Conservation (phyloP, 2,797 vertebrate species). For the Mormyrus proboscirostris region DNA sequence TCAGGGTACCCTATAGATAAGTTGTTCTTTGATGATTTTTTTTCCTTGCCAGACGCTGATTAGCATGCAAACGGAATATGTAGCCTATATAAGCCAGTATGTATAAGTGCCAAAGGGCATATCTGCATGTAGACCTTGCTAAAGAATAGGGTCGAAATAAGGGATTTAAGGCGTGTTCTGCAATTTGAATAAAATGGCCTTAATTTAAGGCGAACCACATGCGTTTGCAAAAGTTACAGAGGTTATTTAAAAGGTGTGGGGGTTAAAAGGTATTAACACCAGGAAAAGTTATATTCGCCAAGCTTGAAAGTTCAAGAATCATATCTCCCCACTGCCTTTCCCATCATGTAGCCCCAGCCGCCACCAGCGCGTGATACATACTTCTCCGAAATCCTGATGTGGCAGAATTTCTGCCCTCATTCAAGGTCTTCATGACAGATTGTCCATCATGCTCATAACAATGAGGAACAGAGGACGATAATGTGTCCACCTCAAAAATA, state of each 20-base stretch:
- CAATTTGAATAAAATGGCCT: not conserved
- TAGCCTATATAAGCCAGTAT: not conserved
- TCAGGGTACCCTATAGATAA: not conserved
- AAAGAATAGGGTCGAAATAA: not conserved
- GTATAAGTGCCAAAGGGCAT: not conserved
- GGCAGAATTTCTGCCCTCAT: conserved; percentile 2
- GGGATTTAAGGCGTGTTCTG: not conserved
- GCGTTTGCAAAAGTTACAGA: not conserved
- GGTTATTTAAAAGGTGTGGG: conserved; percentile 5
- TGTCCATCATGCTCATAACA: not conserved
- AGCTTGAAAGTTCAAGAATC: not conserved
- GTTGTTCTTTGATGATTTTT: not conserved
- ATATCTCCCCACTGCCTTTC: not conserved
- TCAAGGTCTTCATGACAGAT: not conserved
- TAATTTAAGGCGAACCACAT: conserved; percentile 3
- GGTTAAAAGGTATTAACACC: conserved; percentile 1
- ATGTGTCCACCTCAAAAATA: not conserved
- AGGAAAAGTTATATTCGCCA: not conserved
- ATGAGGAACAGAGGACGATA: not conserved
- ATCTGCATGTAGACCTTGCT: not conserved
- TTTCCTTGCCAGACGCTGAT: not conserved
- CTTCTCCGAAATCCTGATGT: not conserved
- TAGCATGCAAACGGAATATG: not conserved
- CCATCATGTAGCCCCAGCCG: not conserved
- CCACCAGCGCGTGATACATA: not conserved